Base-by-base conservation (phyloP, 2,888 invertebrate species). In the Philopedon plagiatum region DNA sequence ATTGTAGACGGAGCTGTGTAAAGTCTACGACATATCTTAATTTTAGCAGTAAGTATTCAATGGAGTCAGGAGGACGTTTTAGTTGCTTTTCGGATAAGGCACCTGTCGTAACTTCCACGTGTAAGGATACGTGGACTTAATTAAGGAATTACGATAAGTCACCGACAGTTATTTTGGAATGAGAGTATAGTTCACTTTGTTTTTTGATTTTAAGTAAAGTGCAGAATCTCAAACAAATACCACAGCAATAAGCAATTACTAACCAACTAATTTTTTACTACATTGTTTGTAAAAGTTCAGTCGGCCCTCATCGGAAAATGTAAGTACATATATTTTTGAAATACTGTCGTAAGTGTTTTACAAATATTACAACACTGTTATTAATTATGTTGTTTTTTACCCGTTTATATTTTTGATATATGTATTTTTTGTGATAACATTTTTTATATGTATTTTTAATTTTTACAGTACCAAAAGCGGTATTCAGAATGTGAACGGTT, bases 401-500 rank as follows among this genome's bases (percentile, higher is more conserved):
- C 7, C 18, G 19, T 44, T 19, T 44, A n/a, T 44, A 44, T 19
- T 44, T 44, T 44, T 37, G 11, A 37, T 44, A 23, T 58, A 56
- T 9, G 29, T 29, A 56, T 44, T 26, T 15, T 29, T 5, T n/a
- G 41, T 60, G 60, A 9, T 60, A 60, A 60, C 26, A 23, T 61
- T 68, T 61, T 68, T 68, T 39, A 62, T 57, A 56, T 64, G 51
- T 67, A 76, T 76, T 78, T 78, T 77, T 64, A 75, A 76, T 77
- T 80, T 71, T 76, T 76, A 71, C 78, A 84, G 83, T 83, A 78
- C 75, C 78, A 70, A 74, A 72, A 78, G 37, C 73, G 74, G 75
- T 81, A 72, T 80, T 77, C 76, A 80, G 83, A 79, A 71, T 79
- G 77, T 79, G 78, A 79, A 74, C 66, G 60, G 54, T 66, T 29